Percentiles rank a stretch among this genome's conserved stretches.
Conservation (phyloP, 2,113 vertebrate species). For the Engystomops pustulosus region DNA sequence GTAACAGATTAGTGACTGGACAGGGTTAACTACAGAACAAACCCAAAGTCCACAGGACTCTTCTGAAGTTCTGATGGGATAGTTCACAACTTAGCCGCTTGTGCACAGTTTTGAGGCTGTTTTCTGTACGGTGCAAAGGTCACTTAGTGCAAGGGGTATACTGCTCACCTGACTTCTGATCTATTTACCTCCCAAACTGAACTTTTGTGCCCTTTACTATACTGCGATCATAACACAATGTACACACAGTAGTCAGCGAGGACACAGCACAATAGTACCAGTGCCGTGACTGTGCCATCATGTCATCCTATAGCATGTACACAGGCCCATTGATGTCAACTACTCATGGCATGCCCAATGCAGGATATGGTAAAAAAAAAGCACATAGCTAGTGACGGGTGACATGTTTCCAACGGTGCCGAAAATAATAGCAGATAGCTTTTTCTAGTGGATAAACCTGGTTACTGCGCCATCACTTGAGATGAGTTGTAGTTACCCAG, state of each 20-base stretch:
- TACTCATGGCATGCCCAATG: too few species aligned
- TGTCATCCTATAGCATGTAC: too few species aligned
- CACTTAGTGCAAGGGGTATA: not conserved
- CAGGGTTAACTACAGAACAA: not conserved
- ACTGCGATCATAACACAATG: not conserved
- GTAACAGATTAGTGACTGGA: not conserved
- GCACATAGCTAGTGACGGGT: too few species aligned
- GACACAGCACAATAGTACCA: too few species aligned
- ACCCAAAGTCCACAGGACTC: constrained; percentile 9
- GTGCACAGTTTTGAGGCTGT: not conserved
- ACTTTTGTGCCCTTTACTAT: not conserved
- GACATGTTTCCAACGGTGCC: too few species aligned
- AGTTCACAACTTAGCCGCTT: not conserved
- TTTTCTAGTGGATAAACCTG: too few species aligned
- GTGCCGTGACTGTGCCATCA: too few species aligned
- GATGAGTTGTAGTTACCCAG: too few species aligned
- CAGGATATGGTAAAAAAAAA: too few species aligned
- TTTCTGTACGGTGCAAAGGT: constrained; percentile 31
- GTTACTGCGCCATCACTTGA: too few species aligned
- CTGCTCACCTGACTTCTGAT: not conserved
- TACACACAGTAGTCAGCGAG: constrained; percentile 1
- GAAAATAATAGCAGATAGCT: too few species aligned
- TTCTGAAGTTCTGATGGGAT: not conserved
- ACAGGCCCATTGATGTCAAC: too few species aligned
- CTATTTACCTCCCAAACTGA: not conserved